Evolutionary conservation across 2,888 invertebrate genomes (phyloP).

Genomic region (Gari tellinella): DNA sequence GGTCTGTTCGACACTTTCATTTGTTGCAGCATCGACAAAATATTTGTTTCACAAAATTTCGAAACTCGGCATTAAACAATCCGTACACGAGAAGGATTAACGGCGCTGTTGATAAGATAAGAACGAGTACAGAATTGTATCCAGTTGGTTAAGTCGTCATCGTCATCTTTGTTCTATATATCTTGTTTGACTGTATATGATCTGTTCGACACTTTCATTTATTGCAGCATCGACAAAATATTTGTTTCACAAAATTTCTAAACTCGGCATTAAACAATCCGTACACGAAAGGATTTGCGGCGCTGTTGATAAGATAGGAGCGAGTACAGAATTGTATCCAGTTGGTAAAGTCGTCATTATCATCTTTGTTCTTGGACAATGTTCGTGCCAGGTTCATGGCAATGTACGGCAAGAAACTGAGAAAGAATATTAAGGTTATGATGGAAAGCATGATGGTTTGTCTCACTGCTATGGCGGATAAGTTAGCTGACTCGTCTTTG

Average conservation of each 20-base stretch:
- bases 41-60: not conserved
- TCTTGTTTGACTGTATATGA: no score
- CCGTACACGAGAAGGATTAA: slow-evolving; percentile 11
- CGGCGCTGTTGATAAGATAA: slow-evolving; percentile 8
- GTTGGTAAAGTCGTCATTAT: no score
- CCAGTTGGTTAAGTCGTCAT: not conserved
- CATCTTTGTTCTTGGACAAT: no score
- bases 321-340: slow-evolving; percentile 10
- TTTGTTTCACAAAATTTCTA: not conserved
- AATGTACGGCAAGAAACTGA: no score
- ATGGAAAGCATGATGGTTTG: no score
- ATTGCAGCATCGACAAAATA: not conserved
- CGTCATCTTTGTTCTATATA: no score
- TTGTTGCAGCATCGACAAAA: not conserved
- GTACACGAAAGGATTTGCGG: slow-evolving; percentile 6
- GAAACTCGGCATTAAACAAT: slow-evolving; percentile 9
- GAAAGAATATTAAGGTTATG: no score
- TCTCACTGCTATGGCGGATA: no score
- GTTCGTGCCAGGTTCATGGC: no score
- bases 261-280: slow-evolving; percentile 11
- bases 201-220: no score
- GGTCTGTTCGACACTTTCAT: no score
- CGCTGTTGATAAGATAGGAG: slow-evolving; percentile 11
- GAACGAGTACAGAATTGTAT: slow-evolving; percentile 10
- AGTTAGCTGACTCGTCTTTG: no score